Conservation (phyloP, 2,888 invertebrate genomes). For the Halictus quadricinctus region DNA sequence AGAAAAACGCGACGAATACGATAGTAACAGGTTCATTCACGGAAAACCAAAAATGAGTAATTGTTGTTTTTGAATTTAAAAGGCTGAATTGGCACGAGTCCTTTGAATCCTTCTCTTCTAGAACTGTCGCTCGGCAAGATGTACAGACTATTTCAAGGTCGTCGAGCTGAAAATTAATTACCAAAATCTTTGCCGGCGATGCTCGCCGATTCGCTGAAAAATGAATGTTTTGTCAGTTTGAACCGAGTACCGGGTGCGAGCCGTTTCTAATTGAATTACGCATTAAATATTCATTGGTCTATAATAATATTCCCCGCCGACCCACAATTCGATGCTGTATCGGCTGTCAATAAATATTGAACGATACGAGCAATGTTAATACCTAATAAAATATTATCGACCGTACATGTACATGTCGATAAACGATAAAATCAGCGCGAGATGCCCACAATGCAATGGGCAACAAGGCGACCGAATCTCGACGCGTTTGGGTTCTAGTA, state of each 20-base stretch:
- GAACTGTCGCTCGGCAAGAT: too few species aligned
- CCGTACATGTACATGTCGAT: constrained; percentile 13
- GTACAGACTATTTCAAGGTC: background rate
- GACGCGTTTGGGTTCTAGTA: constrained; percentile 7
- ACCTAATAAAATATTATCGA: constrained; percentile 19
- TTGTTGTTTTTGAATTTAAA: background rate
- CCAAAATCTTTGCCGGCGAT: background rate
- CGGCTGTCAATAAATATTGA: constrained; percentile 11
- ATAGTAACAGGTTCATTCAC: background rate
- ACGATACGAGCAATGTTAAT: constrained; percentile 3
- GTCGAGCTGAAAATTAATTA: background rate
- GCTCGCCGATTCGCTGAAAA: background rate
- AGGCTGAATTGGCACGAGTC: too few species aligned
- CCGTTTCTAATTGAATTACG: background rate
- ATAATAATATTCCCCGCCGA: background rate
- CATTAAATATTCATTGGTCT: background rate
- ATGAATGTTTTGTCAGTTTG: background rate
- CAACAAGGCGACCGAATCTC: background rate
- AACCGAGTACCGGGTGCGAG: too few species aligned
- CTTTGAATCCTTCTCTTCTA: too few species aligned
- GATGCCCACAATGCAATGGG: background rate
- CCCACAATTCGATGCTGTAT: background rate
- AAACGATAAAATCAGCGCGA: constrained; percentile 17
- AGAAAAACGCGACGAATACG: too few species aligned
- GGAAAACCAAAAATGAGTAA: background rate